Evolutionary conservation across 2,888 invertebrate species (phyloP), one percentile per base, ranked within the genome.

Genomic region (Orthosia cruda): DNA sequence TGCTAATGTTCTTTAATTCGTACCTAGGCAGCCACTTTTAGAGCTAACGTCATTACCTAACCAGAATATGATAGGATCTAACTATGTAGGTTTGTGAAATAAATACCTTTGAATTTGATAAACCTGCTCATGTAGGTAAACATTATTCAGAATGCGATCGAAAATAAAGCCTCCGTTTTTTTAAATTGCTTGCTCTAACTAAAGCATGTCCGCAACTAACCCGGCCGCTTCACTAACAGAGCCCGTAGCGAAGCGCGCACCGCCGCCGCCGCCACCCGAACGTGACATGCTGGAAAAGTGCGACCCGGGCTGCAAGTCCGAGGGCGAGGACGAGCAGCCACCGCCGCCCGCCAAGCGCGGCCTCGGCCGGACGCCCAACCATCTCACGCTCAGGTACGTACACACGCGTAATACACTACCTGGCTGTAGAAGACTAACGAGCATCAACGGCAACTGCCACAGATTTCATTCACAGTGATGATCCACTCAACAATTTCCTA

Each of bases 281-380:
- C 75, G 75, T 11, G 96, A 94, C 88, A 93, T 94, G 52, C 1
- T 12, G 69, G 97, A 97, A 86, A 95, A 97, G 84, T 88, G 92
- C 5, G 97, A 98, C 93, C 97, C 98, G 64, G 98, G 98, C 86
- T 98, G 98, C 87, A 98, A 98, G 95, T 98, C 98, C 13, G 98
- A 99, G 96, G 98, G 98, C 77, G 98, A 99, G 95, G 98, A 98
- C 92, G 98, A 98, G 78, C 98, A 98, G 92, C 98, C 97, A 90
- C 97, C 95, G 92, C 97, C 97, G 89, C 96, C 97, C 67, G 94
- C 95, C 90, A 97, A 97, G 95, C 96, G 97, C 96, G 97, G 98
- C 90, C 97, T 99, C 94, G 99, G 99, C 90, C 97, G 98, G 92
- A 99, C 99, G 90, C 99, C 99, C 92, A 99, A 99, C 97, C 99